Base-by-base conservation (phyloP, 2,888 invertebrate species). In the Monopis laevigella region DNA sequence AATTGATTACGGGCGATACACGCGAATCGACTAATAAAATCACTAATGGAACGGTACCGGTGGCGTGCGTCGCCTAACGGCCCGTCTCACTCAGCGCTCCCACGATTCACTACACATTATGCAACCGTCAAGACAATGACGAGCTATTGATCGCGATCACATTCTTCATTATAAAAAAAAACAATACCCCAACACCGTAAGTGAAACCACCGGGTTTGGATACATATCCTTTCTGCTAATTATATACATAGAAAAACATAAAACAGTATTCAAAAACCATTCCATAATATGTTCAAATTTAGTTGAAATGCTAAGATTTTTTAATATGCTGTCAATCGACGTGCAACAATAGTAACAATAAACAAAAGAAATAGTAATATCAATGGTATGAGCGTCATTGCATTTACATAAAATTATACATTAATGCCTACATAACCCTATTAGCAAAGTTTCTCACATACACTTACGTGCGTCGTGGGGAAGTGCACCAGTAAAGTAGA, bases 31-130 rank as follows among this genome's bases (percentile, higher is more conserved):
- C 69, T 75, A 72, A 78, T 77, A 77, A 75, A 75, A 77, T 80
- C 72, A 62, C 65, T 69, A 73, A 71, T 71, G 60, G 69, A 77
- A 80, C 78, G 80, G 78, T 77, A 80, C 65, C 55, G 60, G 60
- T 70, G 68, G 71, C 74, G 74, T 74, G 73, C 67, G 71, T 71
- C 74, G 70, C 68, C 67, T 80, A 78, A 74, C 78, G 77, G 78
- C 62, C 56, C 52, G 50, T 49, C 47, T 53, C 52, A 54, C 54
- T 51, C 60, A 51, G 50, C 59, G 68, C 69, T 77, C 77, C 75
- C 77, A 78, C 77, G 74, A 18, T 27, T 17, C 19, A 61, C 65
- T 59, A 64, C 65, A 67, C 65, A 72, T 77, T 75, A 77, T 75
- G 73, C 70, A 74, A 74, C 69, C 59, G 61, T 55, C 62, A 54